Evolutionary conservation across 2,797 vertebrate species (phyloP), one percentile per base, ranked within the genome.

Genomic region (Coracias cyanogaster): DNA sequence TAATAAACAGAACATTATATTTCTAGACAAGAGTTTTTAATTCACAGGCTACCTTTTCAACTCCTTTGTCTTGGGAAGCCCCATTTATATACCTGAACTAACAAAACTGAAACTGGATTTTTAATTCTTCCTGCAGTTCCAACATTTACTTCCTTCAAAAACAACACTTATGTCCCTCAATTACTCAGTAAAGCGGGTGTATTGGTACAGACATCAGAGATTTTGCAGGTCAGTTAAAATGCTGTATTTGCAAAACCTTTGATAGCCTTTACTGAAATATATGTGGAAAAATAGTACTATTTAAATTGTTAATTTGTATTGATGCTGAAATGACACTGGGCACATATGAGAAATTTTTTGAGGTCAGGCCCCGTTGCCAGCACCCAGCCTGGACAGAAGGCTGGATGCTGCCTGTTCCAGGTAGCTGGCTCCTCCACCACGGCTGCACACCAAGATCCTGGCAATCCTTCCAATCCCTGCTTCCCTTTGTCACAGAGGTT

Each of bases 401-500:
- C 19, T 83, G 73, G 31, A 22, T 39, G 33, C 58, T 90, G 60
- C 58, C 41, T 33, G 13, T 26, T 64, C 57, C 57, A 86, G 72
- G 57, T 25, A 64, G 28, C 31, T 70, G 66, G 46, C 57, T 90
- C 49, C 65, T 46, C 46, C 52, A 52, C 20, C 35, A 33, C 41
- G 33, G n/a, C 55, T 64, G 55, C 15, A 2, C 2, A 2, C 51
- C 33, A 10, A 52, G 35, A 26, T 39, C 33, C 74, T 54, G 61
- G 52, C n/a, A 82, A 49, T 12, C 26, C 74, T 79, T 89, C 62
- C 45, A 82, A 78, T 16, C 87, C 66, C 70, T 48, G 60, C 48
- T 81, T 93, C 85, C 91, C 62, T 86, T 77, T 88, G 77, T 81
- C 87, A 81, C 5, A 33, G 82, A 93, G 57, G 19, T 73, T 87